Base-by-base conservation (phyloP, 1,140 invertebrate species). In the Papilio machaon region DNA sequence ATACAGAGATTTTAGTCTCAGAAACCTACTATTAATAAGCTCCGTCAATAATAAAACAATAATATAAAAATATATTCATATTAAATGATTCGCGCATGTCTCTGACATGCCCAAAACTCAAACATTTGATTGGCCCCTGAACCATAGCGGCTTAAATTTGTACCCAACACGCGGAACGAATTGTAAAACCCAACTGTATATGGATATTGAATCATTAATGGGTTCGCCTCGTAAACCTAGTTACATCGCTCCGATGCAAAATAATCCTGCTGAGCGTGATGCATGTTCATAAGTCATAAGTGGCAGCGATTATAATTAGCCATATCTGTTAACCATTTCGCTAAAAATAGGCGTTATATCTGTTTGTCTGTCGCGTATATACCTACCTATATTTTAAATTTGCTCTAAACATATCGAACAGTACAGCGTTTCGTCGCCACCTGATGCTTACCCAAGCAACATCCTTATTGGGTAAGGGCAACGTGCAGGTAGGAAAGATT, bases 211-310 rank as follows among this genome's bases (percentile, higher is more conserved):
- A 82, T 67, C 74, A 82, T 82, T 82, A 82, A 80, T 79, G 58
- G 76, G 81, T 77, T 78, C 78, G 77, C 83, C 70, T 87, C 82
- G 82, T 84, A 87, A 86, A 85, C 83, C 83, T 84, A 81, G 82
- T 85, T 86, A 83, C 79, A 83, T 81, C 81, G 85, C 80, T 60
- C 75, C 77, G 80, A 79, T 82, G 82, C 77, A 84, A 73, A 86
- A 86, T 88, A 86, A 88, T 86, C 85, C 85, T 82, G 83, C 86
- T 86, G 83, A 52, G 80, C 73, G 58, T 67, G 78, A 58, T 80
- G 47, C 8, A 49, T 13, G 35, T 67, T 49, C 54, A 11, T 47
- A 82, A 78, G 77, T 58, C 15, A 70, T 35, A 77, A 78, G 70
- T 8, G 19, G n/a, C 5, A 81, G 81, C 81, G 79, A 58, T 58